Conservation (phyloP, 30 jellyfish, hydroid and myxozoan species). For the Clytia hemisphaerica region DNA sequence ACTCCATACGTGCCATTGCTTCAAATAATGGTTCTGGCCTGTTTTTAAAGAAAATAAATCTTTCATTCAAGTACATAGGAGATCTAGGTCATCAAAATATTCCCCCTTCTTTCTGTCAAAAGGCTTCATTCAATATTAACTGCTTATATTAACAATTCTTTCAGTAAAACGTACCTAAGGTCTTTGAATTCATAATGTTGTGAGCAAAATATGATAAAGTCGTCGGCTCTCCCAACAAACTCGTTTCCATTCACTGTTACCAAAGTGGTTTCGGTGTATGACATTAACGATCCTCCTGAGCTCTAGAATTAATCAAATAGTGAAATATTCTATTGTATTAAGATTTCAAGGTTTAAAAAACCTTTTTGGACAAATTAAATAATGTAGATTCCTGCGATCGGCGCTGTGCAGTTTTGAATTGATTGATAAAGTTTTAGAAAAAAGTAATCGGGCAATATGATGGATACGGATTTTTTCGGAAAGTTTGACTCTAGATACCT, state of each 20-base stretch:
- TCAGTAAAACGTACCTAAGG: conserved; percentile 42
- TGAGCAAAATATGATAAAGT: conserved; percentile 41
- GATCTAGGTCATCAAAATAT: not conserved
- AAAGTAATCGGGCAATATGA: no score
- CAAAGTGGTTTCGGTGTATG: conserved; percentile 46
- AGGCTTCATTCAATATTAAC: no score
- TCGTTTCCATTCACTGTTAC: conserved; percentile 44
- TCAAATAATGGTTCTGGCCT: conserved; percentile 79
- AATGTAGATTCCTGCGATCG: not conserved
- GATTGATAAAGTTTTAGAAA: no score
- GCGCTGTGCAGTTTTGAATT: not conserved
- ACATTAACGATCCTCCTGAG: conserved; percentile 63
- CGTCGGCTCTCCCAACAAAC: conserved; percentile 56
- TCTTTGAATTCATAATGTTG: conserved; percentile 55
- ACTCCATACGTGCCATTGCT: conserved; percentile 86
- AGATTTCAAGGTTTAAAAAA: no score
- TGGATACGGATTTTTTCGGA: no score
- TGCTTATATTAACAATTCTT: not conserved
- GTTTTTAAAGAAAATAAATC: not conserved
- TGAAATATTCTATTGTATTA: no score
- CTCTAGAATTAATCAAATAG: no score
- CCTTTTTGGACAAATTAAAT: not conserved
- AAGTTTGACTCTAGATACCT: not conserved
- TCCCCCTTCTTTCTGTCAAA: no score
- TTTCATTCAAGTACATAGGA: not conserved